A percentile compares a stretch with the other conserved stretches of the same genome.
Conservation (phyloP, 2,797 vertebrate genomes). For the Urophycis tenuis region DNA sequence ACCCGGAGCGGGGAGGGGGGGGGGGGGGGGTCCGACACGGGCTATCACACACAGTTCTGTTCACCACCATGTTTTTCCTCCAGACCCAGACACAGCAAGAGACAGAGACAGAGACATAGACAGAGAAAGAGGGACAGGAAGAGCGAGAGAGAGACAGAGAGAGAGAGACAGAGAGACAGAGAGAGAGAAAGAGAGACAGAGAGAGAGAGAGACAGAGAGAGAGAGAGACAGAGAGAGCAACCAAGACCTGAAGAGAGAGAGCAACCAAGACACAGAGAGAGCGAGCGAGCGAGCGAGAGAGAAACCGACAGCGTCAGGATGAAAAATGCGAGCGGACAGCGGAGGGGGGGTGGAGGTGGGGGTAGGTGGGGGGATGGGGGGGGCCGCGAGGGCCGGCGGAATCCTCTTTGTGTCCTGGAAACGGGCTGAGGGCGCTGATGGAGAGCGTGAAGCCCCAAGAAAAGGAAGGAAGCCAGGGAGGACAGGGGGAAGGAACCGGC, state of each 20-base stretch:
- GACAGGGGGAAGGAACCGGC: slow-evolving; percentile 14
- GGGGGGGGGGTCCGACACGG: slow-evolving; percentile 2
- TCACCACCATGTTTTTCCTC: too few relatives aligned
- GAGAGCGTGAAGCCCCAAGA: slow-evolving; percentile 15
- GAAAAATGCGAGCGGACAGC: slow-evolving; percentile 49
- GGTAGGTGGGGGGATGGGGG: too few relatives aligned
- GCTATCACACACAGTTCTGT: neutral
- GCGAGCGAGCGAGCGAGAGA: neutral
- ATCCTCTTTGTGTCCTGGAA: slow-evolving; percentile 54
- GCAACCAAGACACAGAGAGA: neutral
- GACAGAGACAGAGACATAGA: neutral
- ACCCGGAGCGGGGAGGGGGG: slow-evolving; percentile 20
- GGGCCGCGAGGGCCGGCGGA: slow-evolving; percentile 50
- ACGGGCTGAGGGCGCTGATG: slow-evolving; percentile 38
- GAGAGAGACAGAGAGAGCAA: too few relatives aligned
- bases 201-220: too few relatives aligned
- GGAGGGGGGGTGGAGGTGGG: slow-evolving; percentile 4
- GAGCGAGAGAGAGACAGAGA: neutral
- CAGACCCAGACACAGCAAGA: neutral
- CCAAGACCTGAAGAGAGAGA: neutral
- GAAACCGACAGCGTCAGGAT: slow-evolving; percentile 32
- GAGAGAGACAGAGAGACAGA: neutral
- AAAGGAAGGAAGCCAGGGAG: slow-evolving; percentile 5
- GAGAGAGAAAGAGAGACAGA: too few relatives aligned
- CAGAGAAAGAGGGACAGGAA: neutral